Conservation (phyloP, 2,113 vertebrate genomes). For the Zapus hudsonius region DNA sequence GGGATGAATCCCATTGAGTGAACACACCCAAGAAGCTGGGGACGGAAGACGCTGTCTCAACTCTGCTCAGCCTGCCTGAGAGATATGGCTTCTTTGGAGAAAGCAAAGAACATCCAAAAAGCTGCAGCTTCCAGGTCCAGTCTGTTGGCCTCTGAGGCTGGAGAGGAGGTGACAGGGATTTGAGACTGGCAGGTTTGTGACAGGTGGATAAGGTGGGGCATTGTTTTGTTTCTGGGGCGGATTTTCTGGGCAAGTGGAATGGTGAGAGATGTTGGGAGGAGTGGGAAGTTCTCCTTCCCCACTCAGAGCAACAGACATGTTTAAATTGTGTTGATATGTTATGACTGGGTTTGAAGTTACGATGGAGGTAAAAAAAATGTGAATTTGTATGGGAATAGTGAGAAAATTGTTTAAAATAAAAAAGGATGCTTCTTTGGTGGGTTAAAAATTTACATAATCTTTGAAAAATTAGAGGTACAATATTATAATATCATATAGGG, state of each 20-base stretch:
- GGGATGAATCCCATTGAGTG: not conserved
- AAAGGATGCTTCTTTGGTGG: not conserved
- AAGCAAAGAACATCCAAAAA: not conserved
- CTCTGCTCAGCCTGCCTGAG: not conserved
- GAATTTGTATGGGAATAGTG: not conserved
- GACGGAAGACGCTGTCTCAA: not conserved
- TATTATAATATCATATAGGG: not conserved
- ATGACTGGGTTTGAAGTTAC: not conserved
- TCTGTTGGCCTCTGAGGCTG: not conserved
- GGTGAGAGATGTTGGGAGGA: not conserved
- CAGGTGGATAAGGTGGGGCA: not conserved
- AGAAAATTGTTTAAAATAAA: not conserved
- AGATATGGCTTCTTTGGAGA: not conserved
- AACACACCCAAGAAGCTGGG: not conserved
- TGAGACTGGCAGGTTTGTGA: not conserved
- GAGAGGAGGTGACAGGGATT: not conserved
- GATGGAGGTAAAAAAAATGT: not conserved
- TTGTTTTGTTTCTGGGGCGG: not conserved
- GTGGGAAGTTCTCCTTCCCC: fast-evolving
- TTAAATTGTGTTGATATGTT: not conserved
- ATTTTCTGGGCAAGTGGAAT: not conserved
- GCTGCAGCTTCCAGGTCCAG: not conserved
- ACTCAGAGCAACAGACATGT: not conserved
- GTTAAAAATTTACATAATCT: not conserved
- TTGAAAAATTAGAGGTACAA: not conserved